Evolutionary conservation across 1,140 invertebrate genomes (phyloP).

Genomic region (Heliothis virescens): DNA sequence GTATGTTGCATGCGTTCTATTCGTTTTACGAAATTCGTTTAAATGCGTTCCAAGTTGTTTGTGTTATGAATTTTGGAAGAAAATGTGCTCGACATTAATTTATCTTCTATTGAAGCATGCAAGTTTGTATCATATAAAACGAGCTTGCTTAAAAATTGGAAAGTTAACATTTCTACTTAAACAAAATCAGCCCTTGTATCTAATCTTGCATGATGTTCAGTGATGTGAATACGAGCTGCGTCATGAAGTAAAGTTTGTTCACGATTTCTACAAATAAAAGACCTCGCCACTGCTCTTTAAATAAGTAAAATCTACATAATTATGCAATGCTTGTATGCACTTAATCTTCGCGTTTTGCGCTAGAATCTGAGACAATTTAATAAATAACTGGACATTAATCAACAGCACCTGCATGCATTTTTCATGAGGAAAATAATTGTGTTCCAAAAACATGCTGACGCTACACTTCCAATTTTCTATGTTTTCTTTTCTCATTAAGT

Average conservation of each 20-base stretch:
- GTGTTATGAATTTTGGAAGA: background rate
- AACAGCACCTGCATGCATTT: background rate
- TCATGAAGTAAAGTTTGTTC: background rate
- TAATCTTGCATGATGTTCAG: no score
- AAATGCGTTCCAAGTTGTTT: background rate
- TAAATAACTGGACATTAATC: background rate
- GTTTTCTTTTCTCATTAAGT: no score
- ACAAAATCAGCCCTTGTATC: no score
- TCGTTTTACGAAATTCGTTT: slow-evolving; percentile 19
- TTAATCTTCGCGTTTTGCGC: background rate
- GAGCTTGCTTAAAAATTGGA: no score
- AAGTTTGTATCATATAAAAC: no score
- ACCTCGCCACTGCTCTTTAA: background rate
- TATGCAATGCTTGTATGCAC: background rate
- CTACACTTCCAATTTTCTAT: no score
- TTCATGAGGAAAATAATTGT: background rate
- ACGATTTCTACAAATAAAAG: no score
- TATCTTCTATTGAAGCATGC: background rate
- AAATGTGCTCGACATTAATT: background rate
- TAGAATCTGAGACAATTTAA: background rate
- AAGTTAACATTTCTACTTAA: no score
- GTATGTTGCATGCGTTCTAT: background rate
- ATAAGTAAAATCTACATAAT: background rate
- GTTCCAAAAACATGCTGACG: background rate
- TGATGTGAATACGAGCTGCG: background rate